Conservation (phyloP, 64 coral and sea anemone genomes). For the Actinia equina region DNA sequence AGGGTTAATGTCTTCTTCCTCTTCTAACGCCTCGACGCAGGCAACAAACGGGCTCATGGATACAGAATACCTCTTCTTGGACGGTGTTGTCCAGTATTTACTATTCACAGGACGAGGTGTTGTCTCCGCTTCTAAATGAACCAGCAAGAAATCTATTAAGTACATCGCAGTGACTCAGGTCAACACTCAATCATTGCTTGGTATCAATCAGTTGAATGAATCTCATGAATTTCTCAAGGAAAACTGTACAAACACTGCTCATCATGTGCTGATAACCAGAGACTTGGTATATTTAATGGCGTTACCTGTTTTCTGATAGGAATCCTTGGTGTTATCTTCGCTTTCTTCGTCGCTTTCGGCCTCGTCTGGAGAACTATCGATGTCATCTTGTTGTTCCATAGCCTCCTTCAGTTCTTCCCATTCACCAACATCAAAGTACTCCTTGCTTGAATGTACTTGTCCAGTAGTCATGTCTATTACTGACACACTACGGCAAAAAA, state of each 20-base stretch:
- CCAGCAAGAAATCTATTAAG: neutral
- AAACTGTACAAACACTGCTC: too few species aligned
- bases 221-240: too few species aligned
- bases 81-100: constrained; percentile 68
- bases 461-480: neutral
- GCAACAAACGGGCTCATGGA: constrained; percentile 72
- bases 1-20: neutral
- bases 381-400: neutral
- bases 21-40: constrained; percentile 66
- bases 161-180: too few species aligned
- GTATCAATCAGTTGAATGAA: too few species aligned
- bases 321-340: neutral
- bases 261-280: too few species aligned
- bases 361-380: neutral
- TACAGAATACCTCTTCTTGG: constrained; percentile 45
- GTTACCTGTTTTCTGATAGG: neutral
- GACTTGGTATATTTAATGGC: too few species aligned
- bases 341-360: neutral
- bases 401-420: constrained; percentile 23
- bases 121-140: neutral
- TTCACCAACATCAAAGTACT: constrained; percentile 1
- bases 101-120: neutral
- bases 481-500: neutral
- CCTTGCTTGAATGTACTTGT: neutral
- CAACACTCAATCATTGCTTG: too few species aligned